Percentiles rank a stretch among this genome's conserved stretches.
Conservation (phyloP, 1,140 invertebrate species). For the Hesperophylax magnus region DNA sequence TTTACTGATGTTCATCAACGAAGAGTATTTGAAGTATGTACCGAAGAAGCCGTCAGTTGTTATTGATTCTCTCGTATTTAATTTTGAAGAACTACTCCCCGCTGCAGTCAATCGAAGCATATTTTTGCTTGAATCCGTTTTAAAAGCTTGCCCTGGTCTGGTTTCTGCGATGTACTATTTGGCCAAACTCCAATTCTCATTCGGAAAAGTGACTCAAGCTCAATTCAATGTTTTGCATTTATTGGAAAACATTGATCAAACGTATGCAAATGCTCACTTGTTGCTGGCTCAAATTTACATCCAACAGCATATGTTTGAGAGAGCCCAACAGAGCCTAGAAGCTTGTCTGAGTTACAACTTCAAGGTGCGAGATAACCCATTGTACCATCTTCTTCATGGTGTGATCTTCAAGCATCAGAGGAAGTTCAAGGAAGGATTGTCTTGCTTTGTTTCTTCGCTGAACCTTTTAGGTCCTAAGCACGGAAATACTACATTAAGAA, state of each 20-base stretch:
- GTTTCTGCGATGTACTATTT: conserved; percentile 81
- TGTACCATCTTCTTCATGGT: conserved; percentile 91
- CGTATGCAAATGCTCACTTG: conserved; percentile 86
- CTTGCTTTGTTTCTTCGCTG: conserved; percentile 82
- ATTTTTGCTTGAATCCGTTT: conserved; percentile 80
- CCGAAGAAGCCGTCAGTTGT: conserved; percentile 74
- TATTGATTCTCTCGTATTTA: conserved; percentile 64
- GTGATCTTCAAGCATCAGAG: conserved; percentile 85
- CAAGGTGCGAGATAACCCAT: conserved; percentile 89
- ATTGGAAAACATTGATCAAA: conserved; percentile 81
- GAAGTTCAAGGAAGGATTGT: conserved; percentile 81
- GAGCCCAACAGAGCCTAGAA: conserved; percentile 89
- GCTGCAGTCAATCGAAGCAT: conserved; percentile 70
- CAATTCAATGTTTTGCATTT: conserved; percentile 79
- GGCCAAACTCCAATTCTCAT: conserved; percentile 85
- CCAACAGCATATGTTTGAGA: conserved; percentile 80
- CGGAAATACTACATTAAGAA: conserved; percentile 25
- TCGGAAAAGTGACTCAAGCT: conserved; percentile 81
- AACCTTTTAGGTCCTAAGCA: conserved; percentile 66
- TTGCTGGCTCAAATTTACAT: conserved; percentile 90
- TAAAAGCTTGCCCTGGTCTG: conserved; percentile 87
- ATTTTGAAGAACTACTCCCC: conserved; percentile 64
- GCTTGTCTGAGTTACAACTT: conserved; percentile 93
- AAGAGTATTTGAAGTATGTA: conserved; percentile 83
- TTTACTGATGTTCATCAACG: conserved; percentile 85